A percentile compares a stretch with the other conserved stretches of the same genome.
phyloP scores from a whole-genome alignment of 2,888 invertebrate species.

The Quadroppia sp. region DNA sequence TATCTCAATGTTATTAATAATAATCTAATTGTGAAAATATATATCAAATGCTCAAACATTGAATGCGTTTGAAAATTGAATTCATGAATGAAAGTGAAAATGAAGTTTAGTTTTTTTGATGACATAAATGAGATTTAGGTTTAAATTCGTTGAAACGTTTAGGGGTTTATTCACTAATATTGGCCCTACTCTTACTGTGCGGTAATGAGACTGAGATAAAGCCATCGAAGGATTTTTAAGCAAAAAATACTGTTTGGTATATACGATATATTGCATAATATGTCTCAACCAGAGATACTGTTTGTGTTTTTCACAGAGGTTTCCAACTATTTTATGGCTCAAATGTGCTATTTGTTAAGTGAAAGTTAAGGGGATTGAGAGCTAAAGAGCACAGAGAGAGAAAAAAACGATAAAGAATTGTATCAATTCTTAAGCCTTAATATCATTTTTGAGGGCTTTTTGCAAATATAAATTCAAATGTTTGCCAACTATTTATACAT shows the following conservation, averaged over 20 bases:
- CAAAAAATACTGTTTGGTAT: too few species aligned
- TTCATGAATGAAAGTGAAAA: too few species aligned
- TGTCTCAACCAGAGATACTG: background rate
- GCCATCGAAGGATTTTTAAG: background rate
- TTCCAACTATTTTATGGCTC: background rate
- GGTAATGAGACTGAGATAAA: background rate
- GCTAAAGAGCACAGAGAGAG: background rate
- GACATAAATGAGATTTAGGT: background rate
- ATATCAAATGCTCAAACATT: too few species aligned
- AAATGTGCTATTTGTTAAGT: background rate
- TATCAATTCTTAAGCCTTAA: background rate
- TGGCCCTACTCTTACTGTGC: background rate
- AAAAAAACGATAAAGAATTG: background rate
- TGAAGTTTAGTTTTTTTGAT: background rate
- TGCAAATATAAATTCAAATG: background rate
- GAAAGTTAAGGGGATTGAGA: background rate
- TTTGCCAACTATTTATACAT: background rate
- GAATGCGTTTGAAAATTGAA: too few species aligned
- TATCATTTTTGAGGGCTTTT: background rate
- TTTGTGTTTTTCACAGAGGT: background rate
- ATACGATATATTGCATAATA: background rate
- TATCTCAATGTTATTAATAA: too few species aligned
- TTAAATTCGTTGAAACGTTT: background rate
- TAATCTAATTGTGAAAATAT: background rate
- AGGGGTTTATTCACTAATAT: background rate